Evolutionary conservation across 2,797 vertebrate species (phyloP).

Genomic region (Hemitrygon akajei): DNA sequence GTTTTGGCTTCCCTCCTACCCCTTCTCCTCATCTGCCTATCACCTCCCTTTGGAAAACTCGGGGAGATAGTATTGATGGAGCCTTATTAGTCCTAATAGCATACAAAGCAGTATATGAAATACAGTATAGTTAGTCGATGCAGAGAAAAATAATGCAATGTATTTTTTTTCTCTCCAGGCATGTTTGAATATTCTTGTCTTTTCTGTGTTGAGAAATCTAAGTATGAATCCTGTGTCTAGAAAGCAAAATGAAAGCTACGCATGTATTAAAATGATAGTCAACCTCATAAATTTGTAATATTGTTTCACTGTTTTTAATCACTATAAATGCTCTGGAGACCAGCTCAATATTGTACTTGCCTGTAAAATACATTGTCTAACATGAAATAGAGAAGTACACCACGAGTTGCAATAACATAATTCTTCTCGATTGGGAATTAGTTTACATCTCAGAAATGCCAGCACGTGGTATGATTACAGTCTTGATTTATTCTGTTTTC

Average conservation of each 20-base stretch:
- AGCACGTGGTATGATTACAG: neutral
- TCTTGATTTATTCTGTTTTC: slow-evolving; percentile 28
- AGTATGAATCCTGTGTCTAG: neutral
- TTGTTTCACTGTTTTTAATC: slow-evolving; percentile 37
- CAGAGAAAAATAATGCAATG: neutral
- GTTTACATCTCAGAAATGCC: slow-evolving; percentile 28
- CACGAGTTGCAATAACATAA: slow-evolving; percentile 30
- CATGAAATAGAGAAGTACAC: slow-evolving; percentile 41
- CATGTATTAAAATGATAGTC: slow-evolving; percentile 7
- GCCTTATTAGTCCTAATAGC: neutral
- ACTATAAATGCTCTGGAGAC: slow-evolving; percentile 41
- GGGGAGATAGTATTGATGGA: neutral
- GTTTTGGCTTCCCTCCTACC: no score
- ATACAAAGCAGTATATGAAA: neutral
- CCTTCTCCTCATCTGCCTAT: no score
- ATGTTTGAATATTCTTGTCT: neutral
- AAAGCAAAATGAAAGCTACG: slow-evolving; percentile 1
- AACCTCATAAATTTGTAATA: slow-evolving; percentile 26
- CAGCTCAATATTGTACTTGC: slow-evolving; percentile 37
- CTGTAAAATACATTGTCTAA: slow-evolving; percentile 38
- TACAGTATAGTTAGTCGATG: neutral
- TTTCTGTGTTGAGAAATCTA: neutral
- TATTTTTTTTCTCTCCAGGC: slow-evolving; percentile 17
- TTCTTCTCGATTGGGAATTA: slow-evolving; percentile 35
- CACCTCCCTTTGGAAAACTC: neutral